Evolutionary conservation across 2,888 invertebrate genomes (phyloP).

Genomic region (Chrysolina americana): DNA sequence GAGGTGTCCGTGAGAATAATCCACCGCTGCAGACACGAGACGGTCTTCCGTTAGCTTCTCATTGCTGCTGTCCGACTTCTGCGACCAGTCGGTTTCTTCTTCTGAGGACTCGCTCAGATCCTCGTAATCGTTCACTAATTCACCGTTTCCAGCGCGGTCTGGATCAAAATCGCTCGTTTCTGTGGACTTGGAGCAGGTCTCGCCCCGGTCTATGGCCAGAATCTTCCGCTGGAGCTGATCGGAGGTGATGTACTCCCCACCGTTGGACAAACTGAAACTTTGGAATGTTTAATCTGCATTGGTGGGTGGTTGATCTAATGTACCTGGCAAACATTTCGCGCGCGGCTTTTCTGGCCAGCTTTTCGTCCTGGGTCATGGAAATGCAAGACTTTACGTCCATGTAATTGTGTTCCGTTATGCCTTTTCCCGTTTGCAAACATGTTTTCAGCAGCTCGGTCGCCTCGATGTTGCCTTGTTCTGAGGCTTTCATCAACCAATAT

Average conservation of each 20-base stretch:
- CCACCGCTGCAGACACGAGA: conserved; percentile 84
- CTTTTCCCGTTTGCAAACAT: conserved; percentile 81
- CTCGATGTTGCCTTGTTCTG: conserved; percentile 91
- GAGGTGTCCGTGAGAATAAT: conserved; percentile 85
- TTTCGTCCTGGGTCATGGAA: conserved; percentile 88
- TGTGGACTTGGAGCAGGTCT: conserved; percentile 51
- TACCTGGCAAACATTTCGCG: conserved; percentile 89
- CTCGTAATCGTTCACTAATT: conserved; percentile 62
- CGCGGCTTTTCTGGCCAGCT: conserved; percentile 89
- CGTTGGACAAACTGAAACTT: conserved; percentile 81
- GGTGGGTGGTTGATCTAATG: neutral
- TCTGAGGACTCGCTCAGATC: conserved; percentile 61
- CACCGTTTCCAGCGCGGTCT: conserved; percentile 55
- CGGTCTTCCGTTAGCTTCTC: conserved; percentile 87
- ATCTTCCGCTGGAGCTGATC: conserved; percentile 85
- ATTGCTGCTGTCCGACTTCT: conserved; percentile 70
- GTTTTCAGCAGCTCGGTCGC: conserved; percentile 85
- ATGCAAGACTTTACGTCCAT: conserved; percentile 84
- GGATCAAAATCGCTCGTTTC: conserved; percentile 50
- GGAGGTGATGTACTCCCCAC: conserved; percentile 89
- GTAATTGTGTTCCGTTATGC: conserved; percentile 82
- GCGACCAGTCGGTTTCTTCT: conserved; percentile 69
- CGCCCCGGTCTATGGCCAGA: conserved; percentile 75
- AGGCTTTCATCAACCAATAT: conserved; percentile 93
- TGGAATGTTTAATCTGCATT: neutral